phyloP scores from a whole-genome alignment of 2,888 invertebrate species.

The Clepsis dumicolana region DNA sequence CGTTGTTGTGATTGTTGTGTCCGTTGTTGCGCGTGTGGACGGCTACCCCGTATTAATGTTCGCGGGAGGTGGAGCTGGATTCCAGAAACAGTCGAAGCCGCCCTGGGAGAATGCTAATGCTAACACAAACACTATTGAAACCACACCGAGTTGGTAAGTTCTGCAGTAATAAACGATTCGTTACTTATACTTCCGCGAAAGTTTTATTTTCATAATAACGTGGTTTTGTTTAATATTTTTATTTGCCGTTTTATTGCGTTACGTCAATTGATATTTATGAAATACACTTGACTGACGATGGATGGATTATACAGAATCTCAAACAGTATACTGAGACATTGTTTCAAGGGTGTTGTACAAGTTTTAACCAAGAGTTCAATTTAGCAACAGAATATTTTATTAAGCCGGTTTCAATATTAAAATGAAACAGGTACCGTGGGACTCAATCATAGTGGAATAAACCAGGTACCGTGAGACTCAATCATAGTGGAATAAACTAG shows the following conservation, averaged over 20 bases:
- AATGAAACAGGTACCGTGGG: too few relatives aligned
- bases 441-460: too few relatives aligned
- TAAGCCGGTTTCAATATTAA: too few relatives aligned
- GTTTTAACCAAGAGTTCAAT: too few relatives aligned
- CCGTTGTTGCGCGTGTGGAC: conserved; percentile 44
- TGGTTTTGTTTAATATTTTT: background rate
- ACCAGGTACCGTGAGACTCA: too few relatives aligned
- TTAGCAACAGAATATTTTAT: too few relatives aligned
- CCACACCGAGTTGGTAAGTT: conserved; percentile 69
- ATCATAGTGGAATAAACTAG: too few relatives aligned
- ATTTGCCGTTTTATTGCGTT: background rate
- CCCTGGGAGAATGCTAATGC: conserved; percentile 71
- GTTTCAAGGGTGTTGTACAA: too few relatives aligned
- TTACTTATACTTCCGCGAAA: background rate
- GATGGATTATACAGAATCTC: too few relatives aligned
- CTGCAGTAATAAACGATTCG: conserved; percentile 22
- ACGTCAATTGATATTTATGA: background rate
- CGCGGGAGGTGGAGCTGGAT: conserved; percentile 78
- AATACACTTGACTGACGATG: background rate
- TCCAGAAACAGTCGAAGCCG: conserved; percentile 78
- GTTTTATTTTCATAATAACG: background rate
- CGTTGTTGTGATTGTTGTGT: conserved; percentile 43
- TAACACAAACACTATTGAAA: conserved; percentile 56
- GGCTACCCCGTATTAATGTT: conserved; percentile 64
- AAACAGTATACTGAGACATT: too few relatives aligned